A percentile compares a stretch with the other conserved stretches of the same genome.
These are phyloP conservation scores for Atrichornis clamosus DNA, from an alignment of 2,113 vertebrate genomes.

Conservation along the genomic window DNA sequence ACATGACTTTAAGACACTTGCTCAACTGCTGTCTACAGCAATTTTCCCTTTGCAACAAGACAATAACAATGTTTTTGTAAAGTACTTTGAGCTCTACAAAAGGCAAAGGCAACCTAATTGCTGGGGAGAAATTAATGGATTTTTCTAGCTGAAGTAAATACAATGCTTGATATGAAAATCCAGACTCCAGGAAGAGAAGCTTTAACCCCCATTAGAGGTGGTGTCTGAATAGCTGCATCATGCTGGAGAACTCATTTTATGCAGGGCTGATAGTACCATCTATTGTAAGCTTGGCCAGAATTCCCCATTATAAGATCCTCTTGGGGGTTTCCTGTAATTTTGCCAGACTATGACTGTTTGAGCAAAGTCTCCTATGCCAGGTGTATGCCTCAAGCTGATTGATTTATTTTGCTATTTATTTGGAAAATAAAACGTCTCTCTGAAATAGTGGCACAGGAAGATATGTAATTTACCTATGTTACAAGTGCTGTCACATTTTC, in stretches of 20 bases:
- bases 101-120: constrained; percentile 18
- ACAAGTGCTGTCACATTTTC: background rate
- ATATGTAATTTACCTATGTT: background rate
- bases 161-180: background rate
- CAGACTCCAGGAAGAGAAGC: background rate
- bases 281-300: constrained; percentile 10
- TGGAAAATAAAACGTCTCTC: background rate
- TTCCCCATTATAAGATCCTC: background rate
- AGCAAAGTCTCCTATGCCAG: constrained; percentile 27
- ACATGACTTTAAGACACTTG: background rate
- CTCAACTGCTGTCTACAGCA: background rate
- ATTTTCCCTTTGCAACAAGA: background rate
- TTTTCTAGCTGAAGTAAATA: constrained; percentile 29
- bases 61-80: background rate
- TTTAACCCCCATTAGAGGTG: background rate
- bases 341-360: constrained; percentile 6
- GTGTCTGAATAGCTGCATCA: background rate
- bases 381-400: constrained; percentile 33
- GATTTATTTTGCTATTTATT: constrained; percentile 20
- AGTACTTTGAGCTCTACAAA: background rate
- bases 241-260: background rate
- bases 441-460: background rate
- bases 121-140: background rate
- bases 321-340: constrained; percentile 14
- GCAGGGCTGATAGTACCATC: background rate